Evolutionary conservation across 2,888 invertebrate species (phyloP), one percentile per base, ranked within the genome.

Genomic region (Eurois occulta): DNA sequence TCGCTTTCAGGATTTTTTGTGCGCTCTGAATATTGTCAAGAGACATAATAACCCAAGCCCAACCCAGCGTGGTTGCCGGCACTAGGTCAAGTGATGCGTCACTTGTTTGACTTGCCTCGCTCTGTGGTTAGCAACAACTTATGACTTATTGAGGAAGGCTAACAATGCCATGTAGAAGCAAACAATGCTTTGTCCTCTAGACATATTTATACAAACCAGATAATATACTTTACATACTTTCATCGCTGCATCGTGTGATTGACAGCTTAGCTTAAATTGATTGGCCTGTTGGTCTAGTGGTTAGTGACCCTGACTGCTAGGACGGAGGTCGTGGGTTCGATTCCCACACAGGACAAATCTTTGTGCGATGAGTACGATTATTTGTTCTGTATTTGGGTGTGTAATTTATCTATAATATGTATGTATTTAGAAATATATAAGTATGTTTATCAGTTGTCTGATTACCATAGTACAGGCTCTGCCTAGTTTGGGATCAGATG

Each of bases 21-120:
- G 24, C 18, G 2, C 35, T 46, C 6, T 16, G n/a, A n/a, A 77
- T 21, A n/a, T 24, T 3, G n/a, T 62, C 4, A 35, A 1, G 32
- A 21, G 11, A 10, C 62, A 35, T 21, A 35, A 62, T 32, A 32
- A 41, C 10, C 10, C 7, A 58, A 32, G 16, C 16, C 16, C 41
- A 28, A 38, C 11, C 16, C 64, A 21, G 32, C 64, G 18, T 78
- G 71, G 16, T 38, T n/a, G 13, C 64, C 38, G 3, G 71, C 79
- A 58, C 78, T 72, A 58, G 72, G 73, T 58, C 72, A 43, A 35
- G 71, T 71, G 16, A 48, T 66, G 79, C 48, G 73, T 78, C 72
- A 78, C n/a, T 48, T 58, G 65, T 58, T 66, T 72, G 32, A 66
- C 55, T 28, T 35, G 16, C 41, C 58, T 41, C 35, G 35, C 10